Conservation (phyloP, 1,140 invertebrate species). For the Scaptomyza montana region DNA sequence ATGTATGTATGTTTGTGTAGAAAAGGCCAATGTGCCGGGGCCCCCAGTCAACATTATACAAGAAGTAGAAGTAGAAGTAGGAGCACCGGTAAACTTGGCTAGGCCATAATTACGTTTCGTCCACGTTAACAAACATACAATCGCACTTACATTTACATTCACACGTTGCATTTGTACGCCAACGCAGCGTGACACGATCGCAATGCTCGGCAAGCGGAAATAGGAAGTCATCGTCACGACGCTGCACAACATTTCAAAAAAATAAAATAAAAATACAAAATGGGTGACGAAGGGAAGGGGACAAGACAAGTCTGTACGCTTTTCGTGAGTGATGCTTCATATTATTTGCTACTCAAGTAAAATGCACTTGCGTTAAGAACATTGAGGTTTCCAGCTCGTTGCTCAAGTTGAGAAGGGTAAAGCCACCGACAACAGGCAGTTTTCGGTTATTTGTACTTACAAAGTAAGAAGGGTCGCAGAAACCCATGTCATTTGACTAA, state of each 20-base stretch:
- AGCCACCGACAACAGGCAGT: too few species aligned
- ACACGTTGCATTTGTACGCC: slow-evolving; percentile 31
- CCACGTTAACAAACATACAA: slow-evolving; percentile 10
- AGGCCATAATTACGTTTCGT: slow-evolving; percentile 38
- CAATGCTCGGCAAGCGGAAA: slow-evolving; percentile 43
- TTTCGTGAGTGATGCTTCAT: slow-evolving; percentile 15
- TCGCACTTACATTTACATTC: slow-evolving; percentile 5
- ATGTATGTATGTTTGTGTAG: not conserved
- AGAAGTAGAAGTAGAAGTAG: slow-evolving; percentile 1
- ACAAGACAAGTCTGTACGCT: slow-evolving; percentile 16
- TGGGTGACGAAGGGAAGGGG: not conserved
- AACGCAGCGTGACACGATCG: slow-evolving; percentile 52
- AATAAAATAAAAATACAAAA: too few species aligned
- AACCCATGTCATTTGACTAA: not conserved
- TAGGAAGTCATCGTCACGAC: slow-evolving; percentile 55
- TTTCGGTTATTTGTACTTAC: too few species aligned
- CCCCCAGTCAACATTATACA: not conserved
- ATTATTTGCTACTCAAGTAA: not conserved
- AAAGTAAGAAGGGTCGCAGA: too few species aligned
- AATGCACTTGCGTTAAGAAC: slow-evolving; percentile 16
- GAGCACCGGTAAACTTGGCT: slow-evolving; percentile 23
- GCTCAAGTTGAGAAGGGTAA: slow-evolving; percentile 10
- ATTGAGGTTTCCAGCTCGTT: slow-evolving; percentile 21
- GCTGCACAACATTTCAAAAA: slow-evolving; percentile 27
- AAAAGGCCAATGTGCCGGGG: slow-evolving; percentile 40